These are phyloP conservation scores for Helicorthomorpha holstii DNA, from an alignment of 1,140 invertebrate genomes.

Conservation along the genomic window DNA sequence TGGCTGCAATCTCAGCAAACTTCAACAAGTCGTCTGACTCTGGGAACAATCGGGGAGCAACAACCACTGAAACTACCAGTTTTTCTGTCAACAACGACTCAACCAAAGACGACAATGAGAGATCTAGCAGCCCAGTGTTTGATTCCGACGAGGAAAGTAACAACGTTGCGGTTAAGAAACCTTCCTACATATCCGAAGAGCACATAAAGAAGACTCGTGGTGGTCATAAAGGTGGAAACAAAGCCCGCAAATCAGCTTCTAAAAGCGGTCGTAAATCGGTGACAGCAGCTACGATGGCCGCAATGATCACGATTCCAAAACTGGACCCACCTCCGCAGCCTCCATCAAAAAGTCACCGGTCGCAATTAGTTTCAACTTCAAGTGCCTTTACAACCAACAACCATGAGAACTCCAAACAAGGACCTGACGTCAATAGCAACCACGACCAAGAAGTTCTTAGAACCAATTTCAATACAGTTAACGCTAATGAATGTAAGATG, in stretches of 20 bases:
- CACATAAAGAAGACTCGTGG: conserved; percentile 9
- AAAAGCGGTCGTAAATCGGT: not conserved
- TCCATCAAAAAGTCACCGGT: not conserved
- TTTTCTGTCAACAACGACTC: conserved; percentile 9
- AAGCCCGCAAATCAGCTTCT: conserved; percentile 15
- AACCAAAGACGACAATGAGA: conserved; percentile 43
- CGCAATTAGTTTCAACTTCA: no score
- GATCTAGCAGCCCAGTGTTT: conserved; percentile 85
- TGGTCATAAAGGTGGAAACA: conserved; percentile 38
- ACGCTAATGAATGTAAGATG: no score
- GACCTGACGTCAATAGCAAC: not conserved
- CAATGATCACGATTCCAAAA: not conserved
- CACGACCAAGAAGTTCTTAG: not conserved
- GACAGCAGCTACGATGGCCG: not conserved
- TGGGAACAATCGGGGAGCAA: conserved; percentile 33
- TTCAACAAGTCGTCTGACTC: conserved; percentile 42
- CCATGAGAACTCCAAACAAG: not conserved
- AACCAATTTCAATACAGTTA: no score
- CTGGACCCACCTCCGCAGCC: conserved; percentile 3
- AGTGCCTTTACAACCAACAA: not conserved
- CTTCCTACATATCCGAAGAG: no score
- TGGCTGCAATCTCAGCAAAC: conserved; percentile 17
- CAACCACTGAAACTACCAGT: conserved; percentile 17
- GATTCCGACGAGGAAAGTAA: conserved; percentile 76
- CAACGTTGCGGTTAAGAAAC: no score